Conservation (phyloP, 2,888 invertebrate species). For the Cosmorhoe ocellata region DNA sequence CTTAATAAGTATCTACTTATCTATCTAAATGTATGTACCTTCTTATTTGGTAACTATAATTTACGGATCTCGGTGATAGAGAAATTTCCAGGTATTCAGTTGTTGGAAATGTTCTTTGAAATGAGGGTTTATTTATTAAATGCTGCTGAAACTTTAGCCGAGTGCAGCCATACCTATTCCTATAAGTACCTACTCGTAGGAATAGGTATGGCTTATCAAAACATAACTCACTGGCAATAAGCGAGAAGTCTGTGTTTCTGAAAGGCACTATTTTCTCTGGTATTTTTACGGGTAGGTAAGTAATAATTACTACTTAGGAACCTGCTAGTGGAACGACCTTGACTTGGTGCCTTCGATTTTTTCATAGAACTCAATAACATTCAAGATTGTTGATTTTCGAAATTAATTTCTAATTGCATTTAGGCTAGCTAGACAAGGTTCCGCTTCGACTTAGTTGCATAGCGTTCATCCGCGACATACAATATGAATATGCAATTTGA, state of each 20-base stretch:
- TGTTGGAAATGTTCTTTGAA: slow-evolving; percentile 2
- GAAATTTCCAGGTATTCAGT: slow-evolving; percentile 1
- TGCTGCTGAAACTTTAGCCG: slow-evolving; percentile 14
- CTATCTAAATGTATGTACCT: neutral
- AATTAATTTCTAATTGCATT: neutral
- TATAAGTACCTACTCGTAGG: too few species aligned
- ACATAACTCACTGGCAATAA: slow-evolving; percentile 16
- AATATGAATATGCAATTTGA: neutral
- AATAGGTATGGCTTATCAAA: slow-evolving; percentile 18
- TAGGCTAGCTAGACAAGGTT: too few species aligned
- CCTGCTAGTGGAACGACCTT: too few species aligned
- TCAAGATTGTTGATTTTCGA: too few species aligned
- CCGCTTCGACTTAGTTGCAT: too few species aligned
- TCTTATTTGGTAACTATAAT: slow-evolving; percentile 4
- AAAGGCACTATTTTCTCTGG: slow-evolving; percentile 8
- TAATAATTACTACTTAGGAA: neutral
- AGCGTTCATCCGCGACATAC: too few species aligned
- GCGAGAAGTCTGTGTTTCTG: slow-evolving; percentile 4
- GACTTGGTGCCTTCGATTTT: too few species aligned
- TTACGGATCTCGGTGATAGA: slow-evolving; percentile 2
- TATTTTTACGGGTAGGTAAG: neutral
- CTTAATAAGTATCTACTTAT: slow-evolving; percentile 14
- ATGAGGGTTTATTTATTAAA: slow-evolving; percentile 10
- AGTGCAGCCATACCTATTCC: slow-evolving; percentile 15
- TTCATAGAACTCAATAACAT: too few species aligned